These are phyloP conservation scores for Sapajus apella DNA, from an alignment of 2,113 vertebrate species.

Conservation along the genomic window DNA sequence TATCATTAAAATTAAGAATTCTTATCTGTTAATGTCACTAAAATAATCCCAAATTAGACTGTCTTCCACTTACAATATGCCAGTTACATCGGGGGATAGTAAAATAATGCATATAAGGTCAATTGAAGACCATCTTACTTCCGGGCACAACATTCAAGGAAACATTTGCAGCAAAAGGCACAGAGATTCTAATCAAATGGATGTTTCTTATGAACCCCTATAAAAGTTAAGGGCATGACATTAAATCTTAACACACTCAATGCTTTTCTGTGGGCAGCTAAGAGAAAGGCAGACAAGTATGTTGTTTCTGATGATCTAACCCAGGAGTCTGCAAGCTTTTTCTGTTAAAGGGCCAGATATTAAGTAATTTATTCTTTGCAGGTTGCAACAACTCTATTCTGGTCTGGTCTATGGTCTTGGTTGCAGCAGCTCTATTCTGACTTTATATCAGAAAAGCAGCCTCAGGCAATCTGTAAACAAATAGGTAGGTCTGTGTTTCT, in stretches of 20 bases:
- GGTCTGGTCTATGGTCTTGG: no score
- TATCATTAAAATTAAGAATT: not conserved
- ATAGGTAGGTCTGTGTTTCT: not conserved
- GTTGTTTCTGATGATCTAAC: not conserved
- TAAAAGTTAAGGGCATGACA: slow-evolving; percentile 20
- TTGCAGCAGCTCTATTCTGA: not conserved
- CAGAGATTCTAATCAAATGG: slow-evolving; percentile 20
- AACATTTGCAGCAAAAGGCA: slow-evolving; percentile 42
- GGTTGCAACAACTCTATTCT: not conserved
- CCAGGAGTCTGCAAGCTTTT: not conserved
- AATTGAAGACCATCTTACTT: slow-evolving; percentile 2
- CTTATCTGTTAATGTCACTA: slow-evolving; percentile 6
- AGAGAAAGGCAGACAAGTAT: not conserved
- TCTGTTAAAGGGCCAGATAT: not conserved
- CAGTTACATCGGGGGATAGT: not conserved
- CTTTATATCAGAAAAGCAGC: not conserved
- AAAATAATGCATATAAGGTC: slow-evolving; percentile 12
- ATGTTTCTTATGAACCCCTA: slow-evolving; percentile 37
- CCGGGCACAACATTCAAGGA: slow-evolving; percentile 40
- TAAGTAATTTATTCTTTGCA: not conserved
- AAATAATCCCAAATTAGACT: slow-evolving; percentile 11
- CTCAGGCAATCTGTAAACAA: not conserved
- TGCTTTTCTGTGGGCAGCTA: not conserved
- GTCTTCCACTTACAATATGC: not conserved
- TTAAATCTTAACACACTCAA: slow-evolving; percentile 13